A percentile compares a stretch with the other conserved stretches of the same genome.
phyloP scores from a whole-genome alignment of 2,797 vertebrate species.

The Hydrolagus colliei region DNA sequence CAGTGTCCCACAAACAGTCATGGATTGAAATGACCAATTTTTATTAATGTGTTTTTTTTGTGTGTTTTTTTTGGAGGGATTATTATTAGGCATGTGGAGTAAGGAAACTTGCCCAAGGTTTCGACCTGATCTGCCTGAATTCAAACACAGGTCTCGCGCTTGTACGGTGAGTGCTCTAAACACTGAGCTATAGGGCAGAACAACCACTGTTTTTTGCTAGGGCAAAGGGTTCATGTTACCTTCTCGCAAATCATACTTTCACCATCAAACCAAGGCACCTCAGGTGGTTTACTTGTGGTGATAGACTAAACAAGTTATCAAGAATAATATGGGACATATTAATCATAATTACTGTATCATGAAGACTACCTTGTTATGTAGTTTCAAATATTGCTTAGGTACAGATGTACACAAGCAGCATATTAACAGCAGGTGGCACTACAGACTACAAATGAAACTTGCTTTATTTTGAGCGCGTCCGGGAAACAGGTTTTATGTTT shows the following conservation, averaged over 20 bases:
- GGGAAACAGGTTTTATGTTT: neutral
- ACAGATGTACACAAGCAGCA: neutral
- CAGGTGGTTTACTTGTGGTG: conserved; percentile 60
- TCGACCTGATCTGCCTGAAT: too few relatives aligned
- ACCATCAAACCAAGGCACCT: conserved; percentile 54
- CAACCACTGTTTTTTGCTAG: conserved; percentile 10
- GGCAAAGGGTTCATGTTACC: conserved; percentile 52
- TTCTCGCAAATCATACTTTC: conserved; percentile 57
- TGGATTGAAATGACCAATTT: too few relatives aligned
- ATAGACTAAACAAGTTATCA: conserved; percentile 66
- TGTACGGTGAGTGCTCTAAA: too few relatives aligned
- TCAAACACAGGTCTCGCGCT: too few relatives aligned
- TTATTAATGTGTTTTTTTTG: too few relatives aligned
- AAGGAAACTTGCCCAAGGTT: neutral
- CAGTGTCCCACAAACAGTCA: too few relatives aligned
- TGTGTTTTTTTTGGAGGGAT: too few relatives aligned
- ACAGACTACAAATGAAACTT: neutral
- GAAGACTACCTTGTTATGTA: neutral
- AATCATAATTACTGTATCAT: conserved; percentile 43
- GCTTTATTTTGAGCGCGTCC: too few relatives aligned
- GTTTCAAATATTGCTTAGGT: neutral
- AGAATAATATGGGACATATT: conserved; percentile 46
- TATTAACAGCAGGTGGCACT: conserved; percentile 3
- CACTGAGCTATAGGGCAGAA: neutral
- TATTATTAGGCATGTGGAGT: too few relatives aligned